Evolutionary conservation across 2,888 invertebrate species (phyloP), one percentile per base, ranked within the genome.

Genomic region (Tanytarsus gracilentus): DNA sequence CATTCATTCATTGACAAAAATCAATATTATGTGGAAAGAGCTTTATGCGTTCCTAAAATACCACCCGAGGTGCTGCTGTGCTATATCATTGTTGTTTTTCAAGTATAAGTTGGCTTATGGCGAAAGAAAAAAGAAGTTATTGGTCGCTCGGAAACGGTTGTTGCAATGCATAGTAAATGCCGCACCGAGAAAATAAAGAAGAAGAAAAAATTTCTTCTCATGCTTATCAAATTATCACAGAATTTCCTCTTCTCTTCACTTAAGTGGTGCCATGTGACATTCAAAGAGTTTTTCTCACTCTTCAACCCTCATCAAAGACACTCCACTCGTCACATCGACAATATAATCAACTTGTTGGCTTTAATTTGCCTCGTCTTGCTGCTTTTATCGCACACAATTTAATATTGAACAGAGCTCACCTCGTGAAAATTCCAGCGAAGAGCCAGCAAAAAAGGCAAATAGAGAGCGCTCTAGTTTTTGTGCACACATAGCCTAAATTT

Each of bases 401-500:
- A n/a, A n/a, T n/a, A n/a, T n/a, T n/a, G n/a, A n/a, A n/a, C n/a
- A n/a, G n/a, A n/a, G 65, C 73, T 77, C 80, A 92, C 91, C 90
- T 90, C 66, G 91, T 90, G 68, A 89, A 88, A 48, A 90, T 73
- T 4, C 88, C 88, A 1, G 90, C 89, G 62, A 88, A 80, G 69
- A 85, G 80, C 91, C 92, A 92, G 27, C 90, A 89, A 61, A 87
- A 72, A 1, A 87, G 77, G 69, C 90, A 90, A 66, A 92, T 88
- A 63, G 87, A 77, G 18, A 88, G 82, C 0, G 91, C 91, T 60
- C 90, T 77, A 8, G 89, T 82, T 74, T 89, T 90, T 29, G 91
- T 92, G 72, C 91, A 92, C 56, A 91, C 88, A 74, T 90, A 91
- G 62, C 90, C 44, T 44, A 44, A 33, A 33, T 33, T n/a, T n/a